Percentiles rank a stretch among this genome's conserved stretches.
Evolutionary conservation across 2,797 vertebrate genomes (phyloP).

Genomic region (Takifugu ocellatus): DNA sequence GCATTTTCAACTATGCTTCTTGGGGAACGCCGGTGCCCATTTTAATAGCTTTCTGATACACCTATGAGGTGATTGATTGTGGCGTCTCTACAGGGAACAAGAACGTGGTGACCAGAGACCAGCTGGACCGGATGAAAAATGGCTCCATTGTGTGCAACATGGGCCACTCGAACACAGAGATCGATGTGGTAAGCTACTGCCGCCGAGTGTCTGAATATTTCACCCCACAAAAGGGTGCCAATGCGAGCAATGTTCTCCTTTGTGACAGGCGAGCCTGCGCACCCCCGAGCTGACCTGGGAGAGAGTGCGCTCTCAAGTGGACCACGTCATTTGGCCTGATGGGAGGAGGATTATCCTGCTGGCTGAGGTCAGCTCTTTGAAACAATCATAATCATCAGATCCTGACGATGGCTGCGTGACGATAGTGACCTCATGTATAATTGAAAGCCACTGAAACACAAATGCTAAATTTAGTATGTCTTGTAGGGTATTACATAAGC

Average conservation of each 20-base stretch:
- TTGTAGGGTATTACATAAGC: not conserved
- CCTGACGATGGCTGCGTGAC: not conserved
- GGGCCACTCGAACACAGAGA: slow-evolving; percentile 96
- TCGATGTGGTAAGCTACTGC: slow-evolving; percentile 82
- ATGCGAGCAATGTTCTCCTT: not conserved
- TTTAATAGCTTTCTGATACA: not conserved
- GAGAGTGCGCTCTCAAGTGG: slow-evolving; percentile 91
- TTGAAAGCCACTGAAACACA: not conserved
- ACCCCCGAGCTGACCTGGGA: slow-evolving; percentile 95
- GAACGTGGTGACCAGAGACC: slow-evolving; percentile 92
- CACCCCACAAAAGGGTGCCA: not conserved
- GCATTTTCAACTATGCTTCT: not conserved
- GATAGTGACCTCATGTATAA: not conserved
- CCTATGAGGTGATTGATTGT: slow-evolving; percentile 7
- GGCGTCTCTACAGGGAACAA: slow-evolving; percentile 82
- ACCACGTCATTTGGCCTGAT: slow-evolving; percentile 94
- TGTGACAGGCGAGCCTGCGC: slow-evolving; percentile 84
- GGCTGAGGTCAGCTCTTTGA: slow-evolving; percentile 81
- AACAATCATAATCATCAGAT: not conserved
- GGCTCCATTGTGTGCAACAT: slow-evolving; percentile 95
- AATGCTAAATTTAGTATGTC: not conserved
- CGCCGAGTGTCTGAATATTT: too few species aligned
- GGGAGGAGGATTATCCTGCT: slow-evolving; percentile 91
- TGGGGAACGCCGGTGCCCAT: not conserved
- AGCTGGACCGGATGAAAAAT: slow-evolving; percentile 94